Evolutionary conservation across 2,113 vertebrate genomes (phyloP), one percentile per base, ranked within the genome.

Genomic region (Engystomops pustulosus): DNA sequence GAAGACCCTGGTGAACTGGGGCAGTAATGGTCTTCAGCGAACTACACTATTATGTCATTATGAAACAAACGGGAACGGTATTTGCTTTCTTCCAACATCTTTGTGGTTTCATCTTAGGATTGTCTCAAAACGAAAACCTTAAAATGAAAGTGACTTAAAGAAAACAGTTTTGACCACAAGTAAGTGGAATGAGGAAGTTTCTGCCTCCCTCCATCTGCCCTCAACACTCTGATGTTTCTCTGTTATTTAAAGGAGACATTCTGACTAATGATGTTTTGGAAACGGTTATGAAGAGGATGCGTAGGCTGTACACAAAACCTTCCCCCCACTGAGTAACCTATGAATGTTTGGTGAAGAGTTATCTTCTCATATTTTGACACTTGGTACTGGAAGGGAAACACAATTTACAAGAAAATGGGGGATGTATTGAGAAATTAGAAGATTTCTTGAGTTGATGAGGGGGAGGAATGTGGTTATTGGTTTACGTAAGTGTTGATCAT

Each of bases 351-450:
- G n/a, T 62, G 74, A 15, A 23, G 80, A 79, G 3, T 84, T 87
- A 81, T 86, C 62, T 90, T 86, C 72, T 77, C 89, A 87, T 86
- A 60, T 83, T 81, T 15, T 34, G 80, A 80, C 85, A 83, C 62
- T 9, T 58, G 75, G 75, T 85, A 80, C 76, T 85, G 74, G 88
- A 72, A 79, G 86, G 89, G 85, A 85, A 80, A 88, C 75, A 69
- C 80, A 3, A 84, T 86, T 89, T 89, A 88, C 88, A 76, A 83
- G 89, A 90, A 91, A 62, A 88, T 86, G 81, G 55, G 62, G 62
- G 84, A 88, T 79, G 88, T 91, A 89, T 79, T 88, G 80, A 86
- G 87, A 86, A 87, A 87, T 71, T 0, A 11, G 60, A 30, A 60
- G 87, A 86, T 75, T 85, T 20, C 87, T 79, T 72, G 87, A 85